Base-by-base conservation (phyloP, 2,113 vertebrate genomes). In the Vulpes vulpes region DNA sequence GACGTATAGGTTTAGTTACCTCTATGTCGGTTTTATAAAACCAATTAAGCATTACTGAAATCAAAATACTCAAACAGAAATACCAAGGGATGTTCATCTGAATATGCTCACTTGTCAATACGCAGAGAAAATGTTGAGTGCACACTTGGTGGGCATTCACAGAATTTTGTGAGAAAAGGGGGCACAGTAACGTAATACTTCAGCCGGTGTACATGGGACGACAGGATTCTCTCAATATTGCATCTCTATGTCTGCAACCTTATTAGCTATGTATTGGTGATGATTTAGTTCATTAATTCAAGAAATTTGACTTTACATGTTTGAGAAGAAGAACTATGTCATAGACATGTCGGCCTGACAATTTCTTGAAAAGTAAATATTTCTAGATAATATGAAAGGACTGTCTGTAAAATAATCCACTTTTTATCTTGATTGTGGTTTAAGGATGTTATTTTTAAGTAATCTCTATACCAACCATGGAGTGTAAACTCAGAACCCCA, bases 111-210 rank as follows among this genome's bases (percentile, higher is more conserved):
- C 35, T 38, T 0, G 2, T 19, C 35, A 27, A 49, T 19, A 20
- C 0, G 12, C 4, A 6, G 0, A 30, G 53, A 51, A 20, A 81
- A 11, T 25, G 12, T n/a, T 53, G 25, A 0, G 11, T 0, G 19
- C 5, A 0, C 4, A 35, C 49, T 3, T 35, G 16, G 20, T 6
- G 43, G 43, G 1, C 1, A 14, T 60, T 83, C 65, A 59, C 2
- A 25, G 27, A 59, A 43, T 59, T n/a, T 51, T 9, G 1, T 19
- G 30, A 23, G 8, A 32, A 59, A 35, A 30, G 22, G 17, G 1
- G 53, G 71, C 19, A 53, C 1, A 8, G 12, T 49, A 76, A 16
- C 27, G 38, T 27, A 49, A 14, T 35, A 62, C 2, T 1, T 89
- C 51, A 32, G 43, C 1, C 38, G 27, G 8, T 65, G 8, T 19